Evolutionary conservation across 2,113 vertebrate genomes (phyloP).

Genomic region (Psettodes erumei): DNA sequence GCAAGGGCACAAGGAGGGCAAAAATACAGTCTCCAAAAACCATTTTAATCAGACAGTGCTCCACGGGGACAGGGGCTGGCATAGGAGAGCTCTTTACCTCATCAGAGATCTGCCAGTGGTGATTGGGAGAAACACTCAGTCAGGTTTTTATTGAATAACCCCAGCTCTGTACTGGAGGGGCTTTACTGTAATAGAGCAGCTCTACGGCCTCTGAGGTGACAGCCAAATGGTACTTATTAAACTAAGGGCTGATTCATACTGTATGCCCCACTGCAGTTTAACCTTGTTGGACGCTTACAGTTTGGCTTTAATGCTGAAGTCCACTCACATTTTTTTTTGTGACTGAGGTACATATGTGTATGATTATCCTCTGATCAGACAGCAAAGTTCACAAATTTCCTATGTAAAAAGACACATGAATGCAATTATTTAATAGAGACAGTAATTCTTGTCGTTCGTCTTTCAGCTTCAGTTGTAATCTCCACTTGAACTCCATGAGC

Average conservation of each 20-base stretch:
- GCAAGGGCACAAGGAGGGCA: constrained; percentile 64
- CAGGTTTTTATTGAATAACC: constrained; percentile 82
- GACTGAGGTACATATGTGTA: constrained; percentile 48
- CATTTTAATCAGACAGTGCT: constrained; percentile 79
- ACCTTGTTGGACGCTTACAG: constrained; percentile 63
- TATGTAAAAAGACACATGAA: constrained; percentile 22
- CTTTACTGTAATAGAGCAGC: constrained; percentile 75
- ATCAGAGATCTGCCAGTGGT: constrained; percentile 80
- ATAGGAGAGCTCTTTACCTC: constrained; percentile 77
- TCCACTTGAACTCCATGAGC: not conserved
- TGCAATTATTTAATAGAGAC: constrained; percentile 20
- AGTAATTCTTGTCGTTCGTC: constrained; percentile 3
- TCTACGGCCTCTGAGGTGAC: constrained; percentile 67
- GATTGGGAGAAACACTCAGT: constrained; percentile 81
- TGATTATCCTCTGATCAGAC: constrained; percentile 61
- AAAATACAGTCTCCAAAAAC: constrained; percentile 75
- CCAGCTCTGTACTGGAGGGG: constrained; percentile 70
- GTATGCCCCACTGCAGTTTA: constrained; percentile 62
- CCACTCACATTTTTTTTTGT: constrained; percentile 44
- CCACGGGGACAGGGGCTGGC: constrained; percentile 71
- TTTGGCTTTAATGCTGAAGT: constrained; percentile 53
- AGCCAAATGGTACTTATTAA: constrained; percentile 81
- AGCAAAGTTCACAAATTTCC: constrained; percentile 36
- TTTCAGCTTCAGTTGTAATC: constrained; percentile 13
- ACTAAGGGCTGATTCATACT: constrained; percentile 74